Conservation (phyloP, 2,888 invertebrate genomes). For the Orthosia gracilis region DNA sequence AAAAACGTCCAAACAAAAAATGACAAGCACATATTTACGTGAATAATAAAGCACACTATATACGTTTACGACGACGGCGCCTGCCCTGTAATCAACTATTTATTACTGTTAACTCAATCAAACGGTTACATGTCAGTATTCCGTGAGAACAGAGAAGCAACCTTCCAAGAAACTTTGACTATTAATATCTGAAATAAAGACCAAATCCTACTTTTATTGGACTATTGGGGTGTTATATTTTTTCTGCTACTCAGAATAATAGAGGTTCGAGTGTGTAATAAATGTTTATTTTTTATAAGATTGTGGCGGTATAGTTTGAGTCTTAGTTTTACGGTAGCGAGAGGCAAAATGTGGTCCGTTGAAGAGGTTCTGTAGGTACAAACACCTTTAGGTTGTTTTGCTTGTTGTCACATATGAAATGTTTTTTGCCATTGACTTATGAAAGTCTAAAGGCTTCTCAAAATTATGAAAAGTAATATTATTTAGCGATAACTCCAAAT, state of each 20-base stretch:
- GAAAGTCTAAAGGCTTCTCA: no score
- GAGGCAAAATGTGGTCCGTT: slow-evolving; percentile 62
- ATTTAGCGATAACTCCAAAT: no score
- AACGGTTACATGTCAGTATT: slow-evolving; percentile 75
- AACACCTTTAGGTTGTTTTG: neutral
- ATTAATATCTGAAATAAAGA: slow-evolving; percentile 88
- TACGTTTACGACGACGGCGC: slow-evolving; percentile 86
- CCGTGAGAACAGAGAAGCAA: slow-evolving; percentile 84
- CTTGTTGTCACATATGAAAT: neutral
- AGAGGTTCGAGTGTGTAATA: slow-evolving; percentile 77
- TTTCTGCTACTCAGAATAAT: slow-evolving; percentile 81
- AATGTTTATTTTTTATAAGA: slow-evolving; percentile 77
- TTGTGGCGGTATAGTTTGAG: slow-evolving; percentile 73
- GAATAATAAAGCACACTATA: slow-evolving; percentile 84
- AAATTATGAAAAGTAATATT: no score
- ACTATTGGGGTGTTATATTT: slow-evolving; percentile 82
- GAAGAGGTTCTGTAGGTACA: slow-evolving; percentile 54
- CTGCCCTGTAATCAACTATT: slow-evolving; percentile 87
- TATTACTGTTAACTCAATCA: slow-evolving; percentile 88
- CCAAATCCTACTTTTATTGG: slow-evolving; percentile 88
- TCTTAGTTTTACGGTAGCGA: slow-evolving; percentile 80
- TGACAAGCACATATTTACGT: slow-evolving; percentile 77
- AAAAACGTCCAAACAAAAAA: slow-evolving; percentile 46
- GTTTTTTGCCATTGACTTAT: no score
- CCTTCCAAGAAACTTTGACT: slow-evolving; percentile 86